These are phyloP conservation scores for Amphimallon solstitiale DNA, from an alignment of 2,888 invertebrate genomes.

Conservation along the genomic window DNA sequence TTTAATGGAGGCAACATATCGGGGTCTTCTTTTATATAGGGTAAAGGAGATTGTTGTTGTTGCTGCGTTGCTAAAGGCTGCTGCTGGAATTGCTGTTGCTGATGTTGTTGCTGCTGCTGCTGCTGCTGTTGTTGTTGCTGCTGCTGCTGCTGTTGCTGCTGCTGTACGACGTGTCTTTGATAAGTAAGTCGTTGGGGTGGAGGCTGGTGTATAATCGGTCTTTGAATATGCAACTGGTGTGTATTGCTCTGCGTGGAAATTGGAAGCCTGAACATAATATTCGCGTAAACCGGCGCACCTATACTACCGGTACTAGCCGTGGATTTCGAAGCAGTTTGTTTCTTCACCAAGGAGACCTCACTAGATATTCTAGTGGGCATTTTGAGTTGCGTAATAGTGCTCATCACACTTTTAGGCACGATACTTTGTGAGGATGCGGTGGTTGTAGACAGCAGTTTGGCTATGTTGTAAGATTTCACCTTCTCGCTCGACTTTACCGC, in stretches of 20 bases:
- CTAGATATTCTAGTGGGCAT: slow-evolving; percentile 8
- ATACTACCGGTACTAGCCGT: not conserved
- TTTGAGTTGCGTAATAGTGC: not conserved
- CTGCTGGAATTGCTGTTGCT: not conserved
- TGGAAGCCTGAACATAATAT: slow-evolving; percentile 23
- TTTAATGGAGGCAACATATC: not conserved
- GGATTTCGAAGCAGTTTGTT: slow-evolving; percentile 7
- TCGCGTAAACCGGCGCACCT: not conserved
- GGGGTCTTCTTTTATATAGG: slow-evolving; percentile 26
- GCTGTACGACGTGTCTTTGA: not conserved
- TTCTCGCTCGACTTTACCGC: not conserved
- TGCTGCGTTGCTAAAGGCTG: no score
- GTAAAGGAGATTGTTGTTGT: not conserved
- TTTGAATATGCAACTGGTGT: not conserved
- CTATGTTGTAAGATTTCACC: slow-evolving; percentile 22
- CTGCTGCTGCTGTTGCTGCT: not conserved
- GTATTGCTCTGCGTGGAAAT: not conserved
- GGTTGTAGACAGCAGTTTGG: slow-evolving; percentile 17
- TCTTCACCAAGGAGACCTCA: slow-evolving; percentile 11
- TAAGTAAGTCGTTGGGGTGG: not conserved
- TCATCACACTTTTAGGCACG: slow-evolving; percentile 24
- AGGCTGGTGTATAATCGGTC: not conserved
- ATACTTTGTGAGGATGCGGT: slow-evolving; percentile 2
- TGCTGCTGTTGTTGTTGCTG: no score
- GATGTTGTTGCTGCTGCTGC: not conserved